Evolutionary conservation across 2,888 invertebrate genomes (phyloP), one percentile per base, ranked within the genome.

Genomic region (Gortyna flavago): DNA sequence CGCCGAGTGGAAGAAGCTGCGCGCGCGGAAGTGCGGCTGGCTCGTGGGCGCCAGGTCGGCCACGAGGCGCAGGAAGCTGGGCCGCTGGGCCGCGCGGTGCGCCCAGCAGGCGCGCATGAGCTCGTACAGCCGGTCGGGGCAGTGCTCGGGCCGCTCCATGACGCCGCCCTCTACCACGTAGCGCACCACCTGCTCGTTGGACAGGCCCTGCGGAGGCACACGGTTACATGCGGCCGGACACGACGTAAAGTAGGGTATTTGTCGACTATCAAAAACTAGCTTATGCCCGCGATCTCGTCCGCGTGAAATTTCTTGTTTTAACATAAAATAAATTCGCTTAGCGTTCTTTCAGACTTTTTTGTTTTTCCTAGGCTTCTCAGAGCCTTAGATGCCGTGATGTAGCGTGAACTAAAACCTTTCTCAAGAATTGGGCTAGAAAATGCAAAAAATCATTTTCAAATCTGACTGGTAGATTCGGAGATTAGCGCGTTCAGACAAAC

Each of bases 71-170:
- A 98, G 97, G 97, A 99, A 99, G 77, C 98, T 97, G 44, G 99
- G 99, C 78, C 99, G 97, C 72, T 97, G 97, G 57, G 97, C 95
- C 0, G 98, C 97, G 88, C 98, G 97, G 94, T 98, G 98, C 90
- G 98, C 97, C 99, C 99, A 99, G 94, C 99, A 99, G 84, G 97
- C 97, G 87, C 98, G 97, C 99, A 99, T 99, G 85, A 99, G 96
- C 86, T 98, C 97, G 95, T 99, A 99, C 93, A 99, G 97, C 89
- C 98, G 97, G 91, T 99, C 98, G 2, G 99, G 99, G 95, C 99
- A 99, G 94, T 99, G 98, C 94, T 99, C 99, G 0, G 99, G 99
- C 81, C 98, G 97, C 94, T 99, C 99, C 99, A 99, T 99, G 67
- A 99, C 98, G 75, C 99, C 98, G 72, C 99, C 99, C 89, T 98